phyloP scores from a whole-genome alignment of 2,888 invertebrate species.

The Ferdinandea cuprea region DNA sequence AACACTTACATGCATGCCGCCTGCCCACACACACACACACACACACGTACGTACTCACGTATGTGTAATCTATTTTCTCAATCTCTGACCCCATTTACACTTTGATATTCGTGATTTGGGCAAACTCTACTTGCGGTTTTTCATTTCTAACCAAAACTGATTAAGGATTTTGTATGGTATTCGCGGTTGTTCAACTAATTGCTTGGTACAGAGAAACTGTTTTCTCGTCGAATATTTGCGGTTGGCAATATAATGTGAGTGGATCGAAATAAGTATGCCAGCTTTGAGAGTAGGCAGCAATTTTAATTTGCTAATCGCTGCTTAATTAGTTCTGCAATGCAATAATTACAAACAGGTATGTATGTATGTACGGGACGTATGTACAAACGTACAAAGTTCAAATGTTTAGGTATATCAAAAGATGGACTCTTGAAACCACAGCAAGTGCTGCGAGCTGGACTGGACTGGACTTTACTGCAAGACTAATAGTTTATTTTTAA shows the following conservation, averaged over 20 bases:
- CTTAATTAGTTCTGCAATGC: too few species aligned
- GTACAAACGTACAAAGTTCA: too few species aligned
- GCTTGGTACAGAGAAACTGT: conserved; percentile 27
- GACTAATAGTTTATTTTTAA: too few species aligned
- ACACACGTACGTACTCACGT: background rate
- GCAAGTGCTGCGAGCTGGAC: too few species aligned
- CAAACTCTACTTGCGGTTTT: conserved; percentile 66
- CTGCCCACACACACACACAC: conserved; percentile 6
- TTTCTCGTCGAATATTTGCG: conserved; percentile 18
- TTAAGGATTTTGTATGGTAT: conserved; percentile 64
- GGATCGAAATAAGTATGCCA: background rate
- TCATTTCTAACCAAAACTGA: conserved; percentile 58
- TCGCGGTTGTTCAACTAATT: conserved; percentile 65
- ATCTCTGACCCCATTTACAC: conserved; percentile 59
- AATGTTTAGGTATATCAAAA: too few species aligned
- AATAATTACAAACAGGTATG: too few species aligned
- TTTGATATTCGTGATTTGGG: conserved; percentile 48
- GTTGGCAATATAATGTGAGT: background rate
- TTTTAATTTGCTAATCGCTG: too few species aligned
- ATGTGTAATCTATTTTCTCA: conserved; percentile 9
- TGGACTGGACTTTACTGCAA: too few species aligned
- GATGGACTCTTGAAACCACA: too few species aligned
- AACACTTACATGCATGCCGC: background rate
- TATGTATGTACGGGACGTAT: too few species aligned
- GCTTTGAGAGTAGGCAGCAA: too few species aligned